Evolutionary conservation across 2,113 vertebrate species (phyloP).

Genomic region (Callospermophilus lateralis): DNA sequence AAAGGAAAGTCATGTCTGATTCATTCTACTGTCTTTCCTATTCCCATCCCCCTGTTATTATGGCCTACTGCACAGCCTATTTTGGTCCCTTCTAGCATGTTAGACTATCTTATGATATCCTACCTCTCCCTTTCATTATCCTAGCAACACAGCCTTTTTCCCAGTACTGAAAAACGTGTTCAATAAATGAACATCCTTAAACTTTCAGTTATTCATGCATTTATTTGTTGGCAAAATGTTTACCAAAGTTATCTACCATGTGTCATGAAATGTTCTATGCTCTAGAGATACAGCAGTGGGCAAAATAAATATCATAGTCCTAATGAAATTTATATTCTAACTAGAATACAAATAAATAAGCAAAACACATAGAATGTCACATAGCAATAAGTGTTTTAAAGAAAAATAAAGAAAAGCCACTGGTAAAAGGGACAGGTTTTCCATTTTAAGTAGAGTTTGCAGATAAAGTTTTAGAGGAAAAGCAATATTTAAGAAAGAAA

Average conservation of each 20-base stretch:
- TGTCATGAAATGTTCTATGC: neutral
- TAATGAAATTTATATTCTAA: neutral
- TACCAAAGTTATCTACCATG: neutral
- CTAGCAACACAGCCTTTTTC: neutral
- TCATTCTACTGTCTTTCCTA: too few relatives aligned
- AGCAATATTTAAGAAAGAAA: neutral
- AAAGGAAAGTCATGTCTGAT: too few relatives aligned
- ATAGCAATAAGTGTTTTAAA: neutral
- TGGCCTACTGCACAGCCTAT: neutral
- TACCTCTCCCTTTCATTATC: neutral
- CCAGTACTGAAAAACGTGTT: neutral
- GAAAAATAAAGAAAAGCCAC: constrained; percentile 4
- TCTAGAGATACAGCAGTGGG: neutral
- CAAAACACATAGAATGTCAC: neutral
- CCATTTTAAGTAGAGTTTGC: neutral
- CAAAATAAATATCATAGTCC: neutral
- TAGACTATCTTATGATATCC: neutral
- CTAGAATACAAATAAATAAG: neutral
- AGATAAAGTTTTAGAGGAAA: neutral
- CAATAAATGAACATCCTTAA: neutral
- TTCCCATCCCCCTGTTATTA: too few relatives aligned
- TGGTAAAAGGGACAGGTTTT: neutral
- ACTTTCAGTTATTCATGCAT: neutral
- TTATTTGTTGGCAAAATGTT: neutral
- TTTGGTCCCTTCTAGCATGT: neutral